Base-by-base conservation (phyloP, 2,113 vertebrate genomes). In the Salminus brasiliensis region DNA sequence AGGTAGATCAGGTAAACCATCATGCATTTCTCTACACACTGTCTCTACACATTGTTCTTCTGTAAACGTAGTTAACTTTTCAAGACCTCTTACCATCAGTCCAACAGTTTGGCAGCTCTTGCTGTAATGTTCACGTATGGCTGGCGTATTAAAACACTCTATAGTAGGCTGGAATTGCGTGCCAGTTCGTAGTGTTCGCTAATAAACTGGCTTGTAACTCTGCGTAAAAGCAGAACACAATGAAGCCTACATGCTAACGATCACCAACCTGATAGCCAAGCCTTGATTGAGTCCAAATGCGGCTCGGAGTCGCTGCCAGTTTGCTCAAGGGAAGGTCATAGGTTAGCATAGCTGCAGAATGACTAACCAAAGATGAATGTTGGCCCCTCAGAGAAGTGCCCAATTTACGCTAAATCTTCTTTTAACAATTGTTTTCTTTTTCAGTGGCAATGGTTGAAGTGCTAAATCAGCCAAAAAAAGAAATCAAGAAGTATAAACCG, bases 341-440 rank as follows among this genome's bases (percentile, higher is more conserved):
- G 47, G 18, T 53, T 53, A 55, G 27, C 47, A 72, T 30, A 34
- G 30, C 60, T 63, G 60, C 60, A 63, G n/a, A 5, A 34, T 18
- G 15, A 34, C 15, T 34, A 32, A 34, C 5, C 60, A 60, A 29
- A 29, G 29, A 34, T 21, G 59, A 5, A 62, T 62, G 16, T 16
- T 16, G 60, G 29, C 57, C 57, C 16, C 12, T 57, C 5, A 16
- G 45, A 15, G 27, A 30, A n/a, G 41, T 11, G 39, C 39, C 8
- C 0, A 43, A 39, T 9, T 6, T 21, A 49, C 6, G 45, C 7
- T 11, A 6, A 18, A 4, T 18, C 2, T 2, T n/a, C n/a, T n/a
- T n/a, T n/a, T n/a, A n/a, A 47, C 13, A 5, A 12, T 47, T 16
- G 1, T 1, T 47, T 27, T 4, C 10, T 8, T 0, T 0, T 3